Base-by-base conservation (phyloP, 2,797 vertebrate species). In the Basileuterus tristriatus region DNA sequence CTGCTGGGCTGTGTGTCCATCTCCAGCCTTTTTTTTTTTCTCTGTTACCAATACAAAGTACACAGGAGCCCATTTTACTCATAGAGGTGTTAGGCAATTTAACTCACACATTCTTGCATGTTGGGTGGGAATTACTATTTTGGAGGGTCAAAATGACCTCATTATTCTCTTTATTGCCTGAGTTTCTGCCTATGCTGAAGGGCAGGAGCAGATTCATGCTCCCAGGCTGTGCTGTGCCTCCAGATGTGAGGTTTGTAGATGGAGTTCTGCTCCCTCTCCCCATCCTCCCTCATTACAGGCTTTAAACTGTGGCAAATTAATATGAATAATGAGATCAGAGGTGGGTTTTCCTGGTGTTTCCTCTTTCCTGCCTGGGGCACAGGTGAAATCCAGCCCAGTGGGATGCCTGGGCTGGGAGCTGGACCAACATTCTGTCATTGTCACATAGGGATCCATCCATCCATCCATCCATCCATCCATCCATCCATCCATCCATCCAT, bases 371-470 rank as follows among this genome's bases (percentile, higher is more conserved):
- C 29, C 41, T 69, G 60, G 16, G 37, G 6, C 41, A 32, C 27
- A 58, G 37, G 32, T 55, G n/a, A 55, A 39, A 62, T 56, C 20
- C 32, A 67, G 39, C 21, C 68, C 9, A 17, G 12, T 9, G 70
- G 11, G 63, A 58, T 65, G 27, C 8, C 50, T 49, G 64, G 49
- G 50, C 41, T 87, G 52, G 47, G 62, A 82, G 8, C 5, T 32
- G 14, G 39, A n/a, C 21, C 34, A 52, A 3, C 4, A 8, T 30
- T 36, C n/a, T 65, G 32, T 12, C 39, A 12, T 49, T 43, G 7
- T 49, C 26, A 70, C 23, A 6, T 0, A 5, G 15, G 18, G 6
- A 72, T 74, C 29, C 44, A 27, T 30, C 37, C 3, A 0, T 23
- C 23, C n/a, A 78, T 6, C 8, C 49, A 30, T 41, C 46, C 17